Evolutionary conservation across 2,113 vertebrate genomes (phyloP).

Genomic region (Dolichotis patagonum): DNA sequence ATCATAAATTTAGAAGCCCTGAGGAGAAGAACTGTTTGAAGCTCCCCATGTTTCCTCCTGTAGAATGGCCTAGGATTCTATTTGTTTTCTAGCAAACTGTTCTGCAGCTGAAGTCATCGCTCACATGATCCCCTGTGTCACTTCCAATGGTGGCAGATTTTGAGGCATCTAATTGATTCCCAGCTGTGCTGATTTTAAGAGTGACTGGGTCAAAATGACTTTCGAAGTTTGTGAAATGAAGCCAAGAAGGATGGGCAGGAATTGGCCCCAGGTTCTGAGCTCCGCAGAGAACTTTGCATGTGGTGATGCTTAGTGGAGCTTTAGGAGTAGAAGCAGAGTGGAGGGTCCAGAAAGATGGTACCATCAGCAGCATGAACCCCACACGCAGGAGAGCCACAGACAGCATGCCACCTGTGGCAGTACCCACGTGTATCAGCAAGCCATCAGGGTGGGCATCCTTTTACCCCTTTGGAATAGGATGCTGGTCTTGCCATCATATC

Average conservation of each 20-base stretch:
- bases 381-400: neutral
- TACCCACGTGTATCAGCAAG: neutral
- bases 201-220: neutral
- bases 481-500: neutral
- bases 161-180: neutral
- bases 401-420: neutral
- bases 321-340: neutral
- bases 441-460: neutral
- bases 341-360: no score
- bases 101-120: fast-evolving
- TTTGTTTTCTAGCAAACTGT: neutral
- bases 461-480: no score
- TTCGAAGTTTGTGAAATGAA: neutral
- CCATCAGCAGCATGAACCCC: neutral
- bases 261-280: neutral
- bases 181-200: no score
- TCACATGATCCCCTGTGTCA: neutral
- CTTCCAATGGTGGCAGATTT: neutral
- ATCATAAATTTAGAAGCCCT: no score
- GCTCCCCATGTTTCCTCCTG: neutral
- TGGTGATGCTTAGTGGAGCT: neutral
- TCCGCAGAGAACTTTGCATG: neutral
- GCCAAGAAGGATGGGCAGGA: neutral
- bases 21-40: neutral
- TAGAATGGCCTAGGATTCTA: neutral